Evolutionary conservation across 2,888 invertebrate genomes (phyloP), one percentile per base, ranked within the genome.

Genomic region (Eilema depressum): DNA sequence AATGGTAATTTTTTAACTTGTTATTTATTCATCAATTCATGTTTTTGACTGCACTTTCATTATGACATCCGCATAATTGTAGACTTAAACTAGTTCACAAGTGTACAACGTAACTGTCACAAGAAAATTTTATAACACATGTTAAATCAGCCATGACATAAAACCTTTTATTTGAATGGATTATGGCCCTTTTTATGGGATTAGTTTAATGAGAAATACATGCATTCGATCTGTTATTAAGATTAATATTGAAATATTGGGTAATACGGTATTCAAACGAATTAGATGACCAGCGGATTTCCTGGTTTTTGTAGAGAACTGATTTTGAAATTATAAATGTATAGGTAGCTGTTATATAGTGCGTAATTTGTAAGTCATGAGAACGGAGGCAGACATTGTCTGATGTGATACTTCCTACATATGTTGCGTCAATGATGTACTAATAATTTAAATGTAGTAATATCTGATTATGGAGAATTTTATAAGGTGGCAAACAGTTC

Each of bases 351-450:
- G 28, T 30, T 59, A 30, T 68, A 56, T 59, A 37, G 12, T 53
- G 57, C 12, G 41, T 63, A 59, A 56, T 57, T 62, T 62, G 62
- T n/a, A 47, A 47, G 26, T 41, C 47, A 26, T 66, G 62, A 17
- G 66, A 66, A 70, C 25, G 56, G 56, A 63, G 28, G 30, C 64
- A 70, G 53, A 41, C 64, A 47, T 25, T 53, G 59, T 67, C 20
- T 25, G 77, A 70, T 73, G 76, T 75, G 78, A 75, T 75, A 71
- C 77, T 77, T 78, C 75, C 76, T 62, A 20, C n/a, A 25, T 28
- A 23, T 10, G n/a, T 56, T 57, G n/a, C 47, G 20, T 30, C 20
- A 57, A 33, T 65, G 28, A 65, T 28, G n/a, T 25, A 26, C 53
- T 20, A 28, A 53, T 65, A 53, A 41, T 17, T 41, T 41, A 41